Evolutionary conservation across 2,797 vertebrate species (phyloP).

Genomic region (Chelon labrosus): DNA sequence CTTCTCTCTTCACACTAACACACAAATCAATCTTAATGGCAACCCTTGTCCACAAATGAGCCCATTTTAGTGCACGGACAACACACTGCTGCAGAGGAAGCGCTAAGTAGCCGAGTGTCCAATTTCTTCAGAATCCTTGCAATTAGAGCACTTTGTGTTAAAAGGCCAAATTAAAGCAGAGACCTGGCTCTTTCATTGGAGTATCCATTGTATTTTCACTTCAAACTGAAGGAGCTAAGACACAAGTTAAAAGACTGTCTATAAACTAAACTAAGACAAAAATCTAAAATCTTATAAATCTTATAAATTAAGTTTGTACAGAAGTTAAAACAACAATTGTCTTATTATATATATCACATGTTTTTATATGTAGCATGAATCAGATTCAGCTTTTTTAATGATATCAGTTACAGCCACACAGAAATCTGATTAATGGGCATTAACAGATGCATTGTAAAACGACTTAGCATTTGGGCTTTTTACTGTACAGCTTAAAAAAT

Average conservation of each 20-base stretch:
- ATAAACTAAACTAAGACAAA: not conserved
- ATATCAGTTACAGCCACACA: constrained; percentile 23
- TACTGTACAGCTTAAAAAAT: constrained; percentile 42
- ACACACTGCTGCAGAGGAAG: constrained; percentile 10
- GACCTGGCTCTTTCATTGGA: constrained; percentile 1
- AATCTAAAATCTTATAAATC: not conserved
- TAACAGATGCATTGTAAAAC: constrained; percentile 58
- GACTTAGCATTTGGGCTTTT: constrained; percentile 49
- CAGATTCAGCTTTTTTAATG: constrained; percentile 33
- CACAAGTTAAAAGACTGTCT: not conserved
- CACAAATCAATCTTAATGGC: not conserved
- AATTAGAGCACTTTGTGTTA: constrained; percentile 24
- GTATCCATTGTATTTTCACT: not conserved
- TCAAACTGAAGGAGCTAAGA: constrained; percentile 7
- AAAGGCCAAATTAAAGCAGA: constrained; percentile 29
- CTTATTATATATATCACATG: constrained; percentile 1
- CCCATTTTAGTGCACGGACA: constrained; percentile 1
- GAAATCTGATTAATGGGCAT: constrained; percentile 36
- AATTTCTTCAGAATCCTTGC: constrained; percentile 24
- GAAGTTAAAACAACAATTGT: constrained; percentile 26
- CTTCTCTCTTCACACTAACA: not conserved
- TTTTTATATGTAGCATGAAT: constrained; percentile 25
- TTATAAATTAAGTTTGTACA: not conserved
- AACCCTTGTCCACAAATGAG: constrained; percentile 1
- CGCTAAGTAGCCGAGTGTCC: constrained; percentile 8